Evolutionary conservation across 2,888 invertebrate species (phyloP).

Genomic region (Clunio marinus): DNA sequence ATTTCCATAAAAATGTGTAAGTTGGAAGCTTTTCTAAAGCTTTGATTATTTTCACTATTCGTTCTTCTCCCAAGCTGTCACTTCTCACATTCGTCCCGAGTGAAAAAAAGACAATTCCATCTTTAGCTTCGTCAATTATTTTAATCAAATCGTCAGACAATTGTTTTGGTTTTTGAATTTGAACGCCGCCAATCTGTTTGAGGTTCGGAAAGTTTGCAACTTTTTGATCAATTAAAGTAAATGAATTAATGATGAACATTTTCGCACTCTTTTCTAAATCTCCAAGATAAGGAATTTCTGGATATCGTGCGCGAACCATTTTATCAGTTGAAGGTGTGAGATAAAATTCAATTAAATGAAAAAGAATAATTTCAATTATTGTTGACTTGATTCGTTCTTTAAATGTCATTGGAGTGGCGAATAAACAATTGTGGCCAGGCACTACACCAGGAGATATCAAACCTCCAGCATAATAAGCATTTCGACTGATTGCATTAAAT

Average conservation of each 20-base stretch:
- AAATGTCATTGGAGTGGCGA: constrained; percentile 26
- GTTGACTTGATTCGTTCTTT: not conserved
- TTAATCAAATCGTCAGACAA: constrained; percentile 14
- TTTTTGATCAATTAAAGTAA: constrained; percentile 34
- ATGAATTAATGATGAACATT: constrained; percentile 39
- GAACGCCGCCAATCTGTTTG: constrained; percentile 40
- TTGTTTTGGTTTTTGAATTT: constrained; percentile 38
- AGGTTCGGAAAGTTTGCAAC: constrained; percentile 36
- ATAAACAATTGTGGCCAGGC: no score
- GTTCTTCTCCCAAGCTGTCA: constrained; percentile 25
- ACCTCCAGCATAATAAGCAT: no score
- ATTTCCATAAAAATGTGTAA: constrained; percentile 38
- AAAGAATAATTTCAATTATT: not conserved
- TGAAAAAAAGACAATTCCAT: constrained; percentile 29
- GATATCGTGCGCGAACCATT: not conserved
- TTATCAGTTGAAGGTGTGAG: not conserved
- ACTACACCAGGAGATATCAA: no score
- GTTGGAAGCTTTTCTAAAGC: not conserved
- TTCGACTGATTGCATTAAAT: no score
- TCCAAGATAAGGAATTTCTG: not conserved
- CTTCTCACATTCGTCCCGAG: constrained; percentile 36
- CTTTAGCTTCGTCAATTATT: constrained; percentile 21
- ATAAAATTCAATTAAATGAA: not conserved
- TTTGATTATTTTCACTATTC: constrained; percentile 17
- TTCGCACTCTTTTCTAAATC: not conserved